Percentiles rank a stretch among this genome's conserved stretches.
Evolutionary conservation across 2,888 invertebrate species (phyloP).

Genomic region (Cyclophora albipunctata): DNA sequence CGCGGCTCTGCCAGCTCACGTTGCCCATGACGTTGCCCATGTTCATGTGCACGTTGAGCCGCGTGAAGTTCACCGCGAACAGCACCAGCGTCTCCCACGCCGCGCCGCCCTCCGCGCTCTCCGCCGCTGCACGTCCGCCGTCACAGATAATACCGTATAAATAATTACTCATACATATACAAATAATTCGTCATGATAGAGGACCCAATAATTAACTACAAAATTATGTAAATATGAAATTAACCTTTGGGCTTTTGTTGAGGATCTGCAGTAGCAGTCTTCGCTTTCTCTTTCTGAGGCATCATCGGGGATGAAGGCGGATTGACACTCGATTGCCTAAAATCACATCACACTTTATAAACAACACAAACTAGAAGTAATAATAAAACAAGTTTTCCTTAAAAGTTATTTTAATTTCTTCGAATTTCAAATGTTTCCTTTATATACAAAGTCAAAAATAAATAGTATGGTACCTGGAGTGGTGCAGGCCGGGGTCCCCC

Average conservation of each 20-base stretch:
- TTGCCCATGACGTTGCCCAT: conserved; percentile 99
- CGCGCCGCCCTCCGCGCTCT: conserved; percentile 50
- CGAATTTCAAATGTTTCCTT: too few relatives aligned
- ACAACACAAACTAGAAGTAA: too few relatives aligned
- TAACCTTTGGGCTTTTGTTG: conserved; percentile 53
- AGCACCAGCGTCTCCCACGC: conserved; percentile 97
- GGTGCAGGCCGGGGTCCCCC: conserved; percentile 87
- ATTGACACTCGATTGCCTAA: conserved; percentile 37
- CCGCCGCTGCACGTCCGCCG: not conserved
- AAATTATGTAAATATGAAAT: too few relatives aligned
- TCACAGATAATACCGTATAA: not conserved
- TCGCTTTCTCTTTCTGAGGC: conserved; percentile 63
- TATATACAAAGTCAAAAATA: too few relatives aligned
- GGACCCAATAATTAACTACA: too few relatives aligned
- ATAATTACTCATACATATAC: too few relatives aligned
- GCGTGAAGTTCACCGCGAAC: conserved; percentile 96
- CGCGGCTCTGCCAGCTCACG: conserved; percentile 94
- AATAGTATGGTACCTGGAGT: conserved; percentile 11
- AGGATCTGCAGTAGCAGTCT: conserved; percentile 51
- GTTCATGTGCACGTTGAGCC: conserved; percentile 97
- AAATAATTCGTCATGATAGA: too few relatives aligned
- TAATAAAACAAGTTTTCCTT: too few relatives aligned
- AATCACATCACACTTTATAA: conserved; percentile 2
- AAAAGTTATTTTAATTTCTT: too few relatives aligned
- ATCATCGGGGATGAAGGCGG: conserved; percentile 57